Evolutionary conservation across 2,888 invertebrate genomes (phyloP).

Genomic region (Lasioglossum marginatum): DNA sequence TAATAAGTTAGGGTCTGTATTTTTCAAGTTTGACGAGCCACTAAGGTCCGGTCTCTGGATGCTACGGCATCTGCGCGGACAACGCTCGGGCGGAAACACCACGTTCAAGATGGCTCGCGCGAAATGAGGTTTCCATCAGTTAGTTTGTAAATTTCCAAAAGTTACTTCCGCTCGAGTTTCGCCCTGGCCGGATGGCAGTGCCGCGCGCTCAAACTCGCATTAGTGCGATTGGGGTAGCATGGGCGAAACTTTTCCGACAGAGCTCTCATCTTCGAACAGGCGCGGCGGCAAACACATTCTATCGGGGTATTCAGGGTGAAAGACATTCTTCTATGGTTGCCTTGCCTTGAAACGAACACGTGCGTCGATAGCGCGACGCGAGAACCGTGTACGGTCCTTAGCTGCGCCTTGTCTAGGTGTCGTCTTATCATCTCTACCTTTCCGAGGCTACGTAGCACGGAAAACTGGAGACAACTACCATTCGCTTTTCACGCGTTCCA

Average conservation of each 20-base stretch:
- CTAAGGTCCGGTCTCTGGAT: not conserved
- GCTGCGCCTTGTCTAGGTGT: not conserved
- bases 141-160: slow-evolving; percentile 71
- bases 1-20: not conserved
- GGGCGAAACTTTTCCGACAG: slow-evolving; percentile 57
- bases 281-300: slow-evolving; percentile 42
- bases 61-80: slow-evolving; percentile 41
- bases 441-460: not conserved
- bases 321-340: slow-evolving; percentile 30
- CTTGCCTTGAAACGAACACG: not conserved
- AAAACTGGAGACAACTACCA: not conserved
- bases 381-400: not conserved
- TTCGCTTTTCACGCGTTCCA: not conserved
- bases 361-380: not conserved
- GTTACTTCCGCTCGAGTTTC: slow-evolving; percentile 66
- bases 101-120: slow-evolving; percentile 51
- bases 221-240: slow-evolving; percentile 64
- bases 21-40: slow-evolving; percentile 3
- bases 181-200: slow-evolving; percentile 43
- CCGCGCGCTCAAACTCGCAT: slow-evolving; percentile 68
- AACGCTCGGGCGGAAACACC: slow-evolving; percentile 34
- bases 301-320: not conserved
- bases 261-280: slow-evolving; percentile 57
- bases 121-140: slow-evolving; percentile 73
- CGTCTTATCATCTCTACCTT: not conserved